Evolutionary conservation across 2,113 vertebrate species (phyloP).

Genomic region (Urocitellus parryii): DNA sequence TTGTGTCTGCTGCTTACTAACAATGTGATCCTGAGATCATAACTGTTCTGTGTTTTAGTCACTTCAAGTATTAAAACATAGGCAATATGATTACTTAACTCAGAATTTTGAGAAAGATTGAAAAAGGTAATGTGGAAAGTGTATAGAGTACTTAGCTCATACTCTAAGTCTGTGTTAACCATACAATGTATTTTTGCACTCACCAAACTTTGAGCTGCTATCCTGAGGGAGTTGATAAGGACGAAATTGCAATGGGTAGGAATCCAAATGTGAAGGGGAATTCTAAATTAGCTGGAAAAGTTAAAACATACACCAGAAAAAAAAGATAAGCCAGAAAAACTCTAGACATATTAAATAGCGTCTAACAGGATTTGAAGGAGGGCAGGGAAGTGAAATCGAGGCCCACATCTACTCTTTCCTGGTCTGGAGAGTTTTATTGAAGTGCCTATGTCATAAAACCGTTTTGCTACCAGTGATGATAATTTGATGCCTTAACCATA

Average conservation of each 20-base stretch:
- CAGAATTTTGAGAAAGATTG: neutral
- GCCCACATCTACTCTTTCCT: neutral
- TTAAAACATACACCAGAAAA: neutral
- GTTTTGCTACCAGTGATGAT: neutral
- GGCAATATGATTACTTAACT: neutral
- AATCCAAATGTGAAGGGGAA: neutral
- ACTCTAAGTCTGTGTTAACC: neutral
- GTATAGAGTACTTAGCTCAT: neutral
- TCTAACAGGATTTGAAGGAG: neutral
- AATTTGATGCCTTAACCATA: neutral
- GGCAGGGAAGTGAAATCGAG: neutral
- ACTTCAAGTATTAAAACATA: neutral
- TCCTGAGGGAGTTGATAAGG: neutral
- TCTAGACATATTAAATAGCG: neutral
- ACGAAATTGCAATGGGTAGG: neutral
- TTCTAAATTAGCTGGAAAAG: conserved; percentile 7
- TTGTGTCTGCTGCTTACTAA: neutral
- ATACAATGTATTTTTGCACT: neutral
- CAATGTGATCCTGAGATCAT: neutral
- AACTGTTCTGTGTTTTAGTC: neutral
- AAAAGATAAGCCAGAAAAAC: neutral
- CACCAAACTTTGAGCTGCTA: neutral
- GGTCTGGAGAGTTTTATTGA: neutral
- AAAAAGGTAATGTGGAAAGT: neutral
- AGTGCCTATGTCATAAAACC: neutral